Conservation (phyloP, 2,113 vertebrate species). For the Eretmochelys imbricata region DNA sequence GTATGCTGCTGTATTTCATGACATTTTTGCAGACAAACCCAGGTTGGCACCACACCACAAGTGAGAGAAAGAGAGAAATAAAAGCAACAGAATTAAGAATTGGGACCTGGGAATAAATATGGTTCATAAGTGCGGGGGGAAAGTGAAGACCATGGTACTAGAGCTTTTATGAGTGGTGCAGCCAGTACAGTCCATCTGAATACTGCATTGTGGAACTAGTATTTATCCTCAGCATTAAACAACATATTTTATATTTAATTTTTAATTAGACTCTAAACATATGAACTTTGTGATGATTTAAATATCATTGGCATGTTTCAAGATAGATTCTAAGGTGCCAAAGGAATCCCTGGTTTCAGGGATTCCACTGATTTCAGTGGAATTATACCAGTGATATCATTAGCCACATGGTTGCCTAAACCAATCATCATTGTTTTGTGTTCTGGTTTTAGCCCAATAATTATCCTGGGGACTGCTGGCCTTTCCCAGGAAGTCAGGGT, state of each 20-base stretch:
- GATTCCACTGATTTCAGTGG: background rate
- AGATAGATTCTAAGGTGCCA: background rate
- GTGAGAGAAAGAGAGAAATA: background rate
- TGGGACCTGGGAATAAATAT: background rate
- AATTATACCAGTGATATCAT: background rate
- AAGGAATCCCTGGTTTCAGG: background rate
- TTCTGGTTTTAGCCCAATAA: slow-evolving; percentile 64
- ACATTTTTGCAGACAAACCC: background rate
- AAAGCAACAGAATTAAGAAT: background rate
- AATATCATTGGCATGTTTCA: background rate
- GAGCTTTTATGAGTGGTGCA: background rate
- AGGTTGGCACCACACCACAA: too few relatives aligned
- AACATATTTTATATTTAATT: background rate
- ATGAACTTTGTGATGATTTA: background rate
- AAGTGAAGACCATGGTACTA: background rate
- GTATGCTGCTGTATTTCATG: background rate
- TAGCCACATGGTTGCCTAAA: background rate
- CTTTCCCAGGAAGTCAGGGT: slow-evolving; percentile 65
- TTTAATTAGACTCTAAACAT: background rate
- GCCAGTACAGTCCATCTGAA: background rate
- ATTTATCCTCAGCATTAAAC: background rate
- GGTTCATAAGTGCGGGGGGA: background rate
- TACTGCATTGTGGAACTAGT: background rate
- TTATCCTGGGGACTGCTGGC: slow-evolving; percentile 73
- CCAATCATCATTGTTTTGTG: background rate